Base-by-base conservation (phyloP, 2,888 invertebrate genomes). In the Conistra vaccinii region DNA sequence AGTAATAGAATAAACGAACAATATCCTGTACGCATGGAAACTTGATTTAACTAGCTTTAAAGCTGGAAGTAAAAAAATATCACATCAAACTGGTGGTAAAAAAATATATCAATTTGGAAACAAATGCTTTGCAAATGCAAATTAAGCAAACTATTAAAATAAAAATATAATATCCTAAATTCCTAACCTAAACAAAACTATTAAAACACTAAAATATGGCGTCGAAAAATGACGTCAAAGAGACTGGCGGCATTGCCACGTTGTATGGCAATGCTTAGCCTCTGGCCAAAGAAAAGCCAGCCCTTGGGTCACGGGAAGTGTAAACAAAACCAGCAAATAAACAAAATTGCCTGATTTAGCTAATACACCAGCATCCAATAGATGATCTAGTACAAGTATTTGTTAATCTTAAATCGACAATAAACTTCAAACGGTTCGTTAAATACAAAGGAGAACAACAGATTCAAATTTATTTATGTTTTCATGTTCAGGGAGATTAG, bases 401-500 rank as follows among this genome's bases (percentile, higher is more conserved):
- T 81, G 73, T 81, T 76, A 58, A 78, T 76, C 39, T 69, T 72
- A 66, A 71, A 72, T 65, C 70, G 67, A 75, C 65, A 85, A 77
- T 65, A 75, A 76, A 71, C 67, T 61, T 67, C 75, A 78, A 71
- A 71, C 69, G 72, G 58, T 85, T 81, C 74, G 72, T 83, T 83
- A 81, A 84, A 85, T 78, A 84, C 77, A 77, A 79, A 82, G 58
- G 53, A 55, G 62, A 39, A 66, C 66, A 84, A 84, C 77, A 78
- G 81, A 88, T 87, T 87, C 87, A 87, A 83, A 88, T 85, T 88
- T 89, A 90, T 89, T 90, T 87, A 89, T 84, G 81, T 88, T 89
- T 89, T 88, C 88, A 85, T 84, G 84, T 82, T 78, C 73, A 76
- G 81, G 79, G 75, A 85, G 88, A 90, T 90, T 88, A 88, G 78